Base-by-base conservation (phyloP, 2,113 vertebrate species). In the Sinocyclocheilus grahami region DNA sequence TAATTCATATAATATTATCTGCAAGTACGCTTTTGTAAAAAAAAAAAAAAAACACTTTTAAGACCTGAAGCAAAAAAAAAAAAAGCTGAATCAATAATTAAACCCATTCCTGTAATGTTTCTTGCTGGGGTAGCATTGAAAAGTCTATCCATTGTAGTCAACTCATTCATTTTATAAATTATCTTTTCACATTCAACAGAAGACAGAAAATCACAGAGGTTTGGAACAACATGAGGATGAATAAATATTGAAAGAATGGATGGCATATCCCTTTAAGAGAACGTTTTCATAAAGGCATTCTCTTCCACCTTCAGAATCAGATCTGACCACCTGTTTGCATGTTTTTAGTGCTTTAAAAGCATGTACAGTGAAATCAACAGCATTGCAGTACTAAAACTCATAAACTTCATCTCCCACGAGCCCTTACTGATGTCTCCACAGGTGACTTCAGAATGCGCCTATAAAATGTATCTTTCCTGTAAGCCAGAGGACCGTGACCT, bases 381-480 rank as follows among this genome's bases (percentile, higher is more conserved):
- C 12, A 9, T 27, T 5, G 1, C 79, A 82, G 62, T 2, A 8
- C 9, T 46, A 24, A 24, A 20, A 46, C 42, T 89, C 75, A 65
- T 81, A 74, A 83, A 84, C 71, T 85, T 63, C 37, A 81, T 63
- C 62, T 75, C 86, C 86, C 78, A 84, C 24, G 77, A 87, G 78
- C 22, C 74, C 20, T 86, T 33, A 48, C 82, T n/a, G 87, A 84
- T 30, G 51, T 80, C 88, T 90, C 86, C 87, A 78, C 90, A 80
- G 77, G 71, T 85, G 30, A 81, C 58, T 62, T 33, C 63, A 53
- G 46, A 86, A 81, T 74, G 74, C 13, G 71, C 62, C 20, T 75
- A 74, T 89, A 84, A 89, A 87, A 85, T 84, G 72, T 81, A 67
- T 83, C 87, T 89, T 60, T 88, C 85, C 74, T 72, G 74, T 63